Evolutionary conservation across 2,797 vertebrate genomes (phyloP).

Genomic region (Acanthurus tractus): DNA sequence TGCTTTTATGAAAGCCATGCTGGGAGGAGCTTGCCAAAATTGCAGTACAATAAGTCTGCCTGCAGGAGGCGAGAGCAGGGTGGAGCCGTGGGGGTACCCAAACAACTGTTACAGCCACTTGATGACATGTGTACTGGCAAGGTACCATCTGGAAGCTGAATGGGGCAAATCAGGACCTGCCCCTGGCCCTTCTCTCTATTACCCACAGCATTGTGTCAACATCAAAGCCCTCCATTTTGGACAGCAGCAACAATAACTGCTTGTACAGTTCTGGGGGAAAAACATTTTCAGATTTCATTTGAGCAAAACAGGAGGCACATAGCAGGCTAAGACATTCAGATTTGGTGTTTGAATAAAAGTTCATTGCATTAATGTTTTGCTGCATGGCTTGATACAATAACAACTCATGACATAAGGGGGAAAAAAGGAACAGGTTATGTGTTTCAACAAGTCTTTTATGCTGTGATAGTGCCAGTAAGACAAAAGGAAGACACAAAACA

Average conservation of each 20-base stretch:
- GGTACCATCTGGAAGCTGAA: constrained; percentile 82
- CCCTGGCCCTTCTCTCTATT: constrained; percentile 58
- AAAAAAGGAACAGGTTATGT: constrained; percentile 16
- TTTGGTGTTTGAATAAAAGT: constrained; percentile 45
- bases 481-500: constrained; percentile 18
- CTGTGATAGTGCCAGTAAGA: constrained; percentile 9
- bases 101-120: constrained; percentile 80
- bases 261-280: constrained; percentile 46
- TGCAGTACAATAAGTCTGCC: constrained; percentile 84
- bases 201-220: constrained; percentile 62
- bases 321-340: constrained; percentile 49
- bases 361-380: constrained; percentile 25
- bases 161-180: constrained; percentile 80
- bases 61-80: constrained; percentile 85
- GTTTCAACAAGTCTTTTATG: constrained; percentile 18
- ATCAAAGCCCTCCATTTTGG: constrained; percentile 76
- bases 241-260: constrained; percentile 75
- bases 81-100: constrained; percentile 71
- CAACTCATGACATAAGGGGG: constrained; percentile 7
- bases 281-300: constrained; percentile 59
- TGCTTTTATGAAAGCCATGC: constrained; percentile 86
- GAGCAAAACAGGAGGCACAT: constrained; percentile 61
- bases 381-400: constrained; percentile 21
- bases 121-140: constrained; percentile 79
- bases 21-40: constrained; percentile 77